phyloP scores from a whole-genome alignment of 2,797 vertebrate genomes.

The Anguilla megastoma region DNA sequence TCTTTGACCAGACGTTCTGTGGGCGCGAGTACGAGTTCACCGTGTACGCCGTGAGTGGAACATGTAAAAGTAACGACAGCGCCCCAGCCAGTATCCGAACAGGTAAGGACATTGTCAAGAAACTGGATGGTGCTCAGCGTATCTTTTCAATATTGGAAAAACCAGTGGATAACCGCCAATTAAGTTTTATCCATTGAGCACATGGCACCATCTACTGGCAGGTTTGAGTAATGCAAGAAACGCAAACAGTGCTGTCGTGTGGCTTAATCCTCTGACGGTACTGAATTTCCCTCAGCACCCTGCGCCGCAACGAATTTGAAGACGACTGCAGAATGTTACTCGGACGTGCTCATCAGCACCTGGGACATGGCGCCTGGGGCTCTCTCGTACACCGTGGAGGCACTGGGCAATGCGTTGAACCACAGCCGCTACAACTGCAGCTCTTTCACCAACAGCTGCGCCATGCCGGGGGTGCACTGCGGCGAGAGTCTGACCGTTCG shows the following conservation, averaged over 20 bases:
- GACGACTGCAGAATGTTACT: constrained; percentile 57
- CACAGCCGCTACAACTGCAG: constrained; percentile 66
- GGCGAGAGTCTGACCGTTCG: constrained; percentile 69
- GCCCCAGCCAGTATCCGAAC: constrained; percentile 52
- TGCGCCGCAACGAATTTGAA: constrained; percentile 70
- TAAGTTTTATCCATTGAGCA: background rate
- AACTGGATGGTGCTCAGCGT: background rate
- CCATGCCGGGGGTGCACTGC: constrained; percentile 63
- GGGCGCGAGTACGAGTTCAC: constrained; percentile 67
- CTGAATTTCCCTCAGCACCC: constrained; percentile 64
- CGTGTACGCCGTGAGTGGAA: constrained; percentile 60
- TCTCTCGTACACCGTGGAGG: constrained; percentile 64
- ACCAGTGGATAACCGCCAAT: background rate
- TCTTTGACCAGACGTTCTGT: constrained; percentile 67
- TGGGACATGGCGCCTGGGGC: constrained; percentile 73
- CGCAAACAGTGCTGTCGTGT: background rate
- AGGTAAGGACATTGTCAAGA: constrained; percentile 48
- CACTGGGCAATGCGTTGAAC: constrained; percentile 60
- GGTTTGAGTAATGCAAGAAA: background rate
- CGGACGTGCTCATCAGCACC: constrained; percentile 60
- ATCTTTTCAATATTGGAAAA: background rate
- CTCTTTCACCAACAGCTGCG: constrained; percentile 67
- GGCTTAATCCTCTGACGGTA: background rate
- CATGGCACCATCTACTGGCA: constrained; percentile 1
- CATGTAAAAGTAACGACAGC: constrained; percentile 61